Percentiles rank a stretch among this genome's conserved stretches.
phyloP scores from a whole-genome alignment of 2,797 vertebrate species.

The Halcyon smyrnensis region DNA sequence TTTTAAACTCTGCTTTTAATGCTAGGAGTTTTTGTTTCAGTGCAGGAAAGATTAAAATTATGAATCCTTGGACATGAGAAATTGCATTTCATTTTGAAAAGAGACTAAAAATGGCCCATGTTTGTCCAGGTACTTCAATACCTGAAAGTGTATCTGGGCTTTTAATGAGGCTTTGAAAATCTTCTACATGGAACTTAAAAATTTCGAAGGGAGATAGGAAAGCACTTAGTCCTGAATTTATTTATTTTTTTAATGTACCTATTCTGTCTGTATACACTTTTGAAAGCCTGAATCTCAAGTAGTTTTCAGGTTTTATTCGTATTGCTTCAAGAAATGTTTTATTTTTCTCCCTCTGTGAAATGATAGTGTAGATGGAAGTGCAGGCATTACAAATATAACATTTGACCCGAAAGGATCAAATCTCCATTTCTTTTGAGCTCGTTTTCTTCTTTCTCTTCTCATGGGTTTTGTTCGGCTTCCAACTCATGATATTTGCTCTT shows the following conservation, averaged over 20 bases:
- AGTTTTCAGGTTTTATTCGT: neutral
- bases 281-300: neutral
- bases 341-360: neutral
- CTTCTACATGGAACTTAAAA: neutral
- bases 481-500: conserved; percentile 30
- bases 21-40: neutral
- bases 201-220: neutral
- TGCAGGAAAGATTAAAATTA: neutral
- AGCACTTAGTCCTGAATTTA: neutral
- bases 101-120: neutral
- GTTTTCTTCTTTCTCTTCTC: conserved; percentile 57
- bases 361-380: neutral
- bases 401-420: neutral
- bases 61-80: neutral
- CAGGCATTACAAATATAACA: neutral
- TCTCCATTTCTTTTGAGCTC: conserved; percentile 82
- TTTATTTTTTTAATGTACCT: neutral
- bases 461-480: conserved; percentile 41
- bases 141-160: neutral
- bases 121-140: neutral
- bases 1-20: neutral
- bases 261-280: neutral
- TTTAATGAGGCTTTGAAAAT: neutral
- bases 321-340: neutral
- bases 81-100: neutral